Conservation (phyloP, 2,113 vertebrate species). For the Amphiprion percula region DNA sequence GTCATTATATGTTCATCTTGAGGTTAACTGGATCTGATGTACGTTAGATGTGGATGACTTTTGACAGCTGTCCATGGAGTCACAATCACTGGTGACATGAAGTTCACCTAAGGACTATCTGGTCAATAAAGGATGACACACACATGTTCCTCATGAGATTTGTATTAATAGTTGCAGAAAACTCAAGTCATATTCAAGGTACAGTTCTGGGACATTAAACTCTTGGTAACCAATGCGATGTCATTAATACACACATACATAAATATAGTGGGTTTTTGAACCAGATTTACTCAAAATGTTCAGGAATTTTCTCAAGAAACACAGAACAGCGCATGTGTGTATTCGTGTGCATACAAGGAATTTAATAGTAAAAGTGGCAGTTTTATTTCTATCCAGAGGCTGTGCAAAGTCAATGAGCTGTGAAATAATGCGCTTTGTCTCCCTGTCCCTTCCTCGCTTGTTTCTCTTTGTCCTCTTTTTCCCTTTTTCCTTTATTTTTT, state of each 20-base stretch:
- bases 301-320: background rate
- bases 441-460: conserved; percentile 37
- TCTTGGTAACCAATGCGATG: background rate
- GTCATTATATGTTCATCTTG: background rate
- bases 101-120: background rate
- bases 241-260: background rate
- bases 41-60: conserved; percentile 5
- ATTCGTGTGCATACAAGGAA: background rate
- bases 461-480: conserved; percentile 18
- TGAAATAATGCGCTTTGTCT: conserved; percentile 48
- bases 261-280: background rate
- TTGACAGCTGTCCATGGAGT: background rate
- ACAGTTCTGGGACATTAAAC: background rate
- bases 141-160: background rate
- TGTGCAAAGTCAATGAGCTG: conserved; percentile 38
- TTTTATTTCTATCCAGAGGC: conserved; percentile 53
- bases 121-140: background rate
- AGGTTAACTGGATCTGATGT: background rate
- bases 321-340: background rate
- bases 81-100: conserved; percentile 6
- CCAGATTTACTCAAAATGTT: background rate
- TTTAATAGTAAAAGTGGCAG: conserved; percentile 22
- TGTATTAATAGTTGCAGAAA: background rate
- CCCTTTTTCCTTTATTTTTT: conserved; percentile 10
- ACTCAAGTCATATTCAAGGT: background rate